Evolutionary conservation across 2,797 vertebrate species (phyloP), one percentile per base, ranked within the genome.

Genomic region (Rhinichthys osculus): DNA sequence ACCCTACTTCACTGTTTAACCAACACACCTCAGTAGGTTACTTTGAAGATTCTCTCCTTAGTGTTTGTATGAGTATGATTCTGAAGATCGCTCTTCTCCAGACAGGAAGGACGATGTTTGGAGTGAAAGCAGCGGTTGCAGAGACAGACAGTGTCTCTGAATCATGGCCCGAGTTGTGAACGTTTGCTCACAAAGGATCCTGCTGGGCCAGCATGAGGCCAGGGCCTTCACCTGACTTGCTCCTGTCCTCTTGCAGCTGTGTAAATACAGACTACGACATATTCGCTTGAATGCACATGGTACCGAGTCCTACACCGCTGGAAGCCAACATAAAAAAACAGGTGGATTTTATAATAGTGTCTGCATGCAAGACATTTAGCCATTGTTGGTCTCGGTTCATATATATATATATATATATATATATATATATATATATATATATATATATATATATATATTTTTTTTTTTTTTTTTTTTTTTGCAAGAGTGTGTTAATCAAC

Each of bases 171-270:
- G 17, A 83, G 72, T 81, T 50, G 59, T 84, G 72, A 82, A 77
- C 19, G 64, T 81, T 79, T 73, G 78, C 81, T 66, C 66, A 82
- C 69, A 79, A 35, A 84, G 67, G 81, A 50, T 79, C 67, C 82
- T n/a, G 85, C 78, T 85, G 73, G 59, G 74, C 79, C 74, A 83
- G 81, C 57, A 72, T 74, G 57, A 76, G 88, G 82, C 82, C 85
- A 81, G 85, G 76, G 79, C 84, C 79, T 89, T 89, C 85, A 90
- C 91, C 88, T 89, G 87, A 89, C 57, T 73, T 82, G 83, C 83
- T 89, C 86, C 87, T 87, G 78, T 86, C 82, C 72, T 88, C 62
- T 81, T 64, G 59, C 91, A 92, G 91, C 91, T 91, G 88, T 82
- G 79, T 77, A 88, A 81, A 87, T 84, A 89, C 67, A 89, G 83